These are phyloP conservation scores for Drosophila guanche DNA, from an alignment of 1,140 invertebrate species.

Conservation along the genomic window DNA sequence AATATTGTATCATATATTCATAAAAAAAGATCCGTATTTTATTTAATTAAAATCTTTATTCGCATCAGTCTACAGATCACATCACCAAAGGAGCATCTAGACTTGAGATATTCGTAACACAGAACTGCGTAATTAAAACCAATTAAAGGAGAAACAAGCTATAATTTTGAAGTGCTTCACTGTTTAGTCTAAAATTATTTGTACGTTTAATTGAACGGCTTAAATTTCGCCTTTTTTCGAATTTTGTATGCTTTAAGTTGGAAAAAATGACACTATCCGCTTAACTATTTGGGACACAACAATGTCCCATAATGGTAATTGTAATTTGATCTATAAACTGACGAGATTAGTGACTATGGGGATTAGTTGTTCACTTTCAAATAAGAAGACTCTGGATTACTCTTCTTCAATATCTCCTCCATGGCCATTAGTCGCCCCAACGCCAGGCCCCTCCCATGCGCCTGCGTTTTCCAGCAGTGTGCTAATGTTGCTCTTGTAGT, in stretches of 20 bases:
- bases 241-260: slow-evolving; percentile 12
- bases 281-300: slow-evolving; percentile 17
- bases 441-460: slow-evolving; percentile 46
- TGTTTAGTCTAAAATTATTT: slow-evolving; percentile 47
- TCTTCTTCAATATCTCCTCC: not conserved
- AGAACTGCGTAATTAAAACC: not conserved
- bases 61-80: no score
- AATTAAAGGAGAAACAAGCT: not conserved
- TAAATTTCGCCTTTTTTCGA: slow-evolving; percentile 4
- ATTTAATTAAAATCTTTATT: no score
- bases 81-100: no score
- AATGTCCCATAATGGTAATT: not conserved
- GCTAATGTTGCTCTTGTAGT: slow-evolving; percentile 29
- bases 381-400: not conserved
- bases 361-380: slow-evolving; percentile 2
- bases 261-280: not conserved
- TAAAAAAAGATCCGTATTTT: no score
- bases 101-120: no score
- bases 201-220: slow-evolving; percentile 34
- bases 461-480: slow-evolving; percentile 17
- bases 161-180: slow-evolving; percentile 8
- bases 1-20: not conserved
- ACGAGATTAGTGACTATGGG: slow-evolving; percentile 35
- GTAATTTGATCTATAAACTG: not conserved
- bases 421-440: slow-evolving; percentile 19